phyloP scores from a whole-genome alignment of 1,140 invertebrate genomes.

The Homalodisca vitripennis region DNA sequence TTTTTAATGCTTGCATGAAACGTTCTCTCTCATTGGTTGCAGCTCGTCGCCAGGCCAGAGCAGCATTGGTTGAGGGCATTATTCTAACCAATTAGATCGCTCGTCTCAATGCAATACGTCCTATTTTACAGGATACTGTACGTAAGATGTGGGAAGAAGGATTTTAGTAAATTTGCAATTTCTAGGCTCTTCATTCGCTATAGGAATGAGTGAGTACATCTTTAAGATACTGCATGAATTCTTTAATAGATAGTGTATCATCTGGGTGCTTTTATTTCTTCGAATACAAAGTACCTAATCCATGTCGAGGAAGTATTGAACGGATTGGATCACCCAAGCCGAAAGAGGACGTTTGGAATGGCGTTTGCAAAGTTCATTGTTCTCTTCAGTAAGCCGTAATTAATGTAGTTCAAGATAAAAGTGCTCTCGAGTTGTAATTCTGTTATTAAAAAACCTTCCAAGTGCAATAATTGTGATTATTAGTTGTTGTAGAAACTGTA shows the following conservation, averaged over 20 bases:
- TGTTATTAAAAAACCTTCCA: too few species aligned
- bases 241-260: conserved; percentile 20
- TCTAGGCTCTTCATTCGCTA: conserved; percentile 40
- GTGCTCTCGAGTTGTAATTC: too few species aligned
- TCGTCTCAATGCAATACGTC: conserved; percentile 44
- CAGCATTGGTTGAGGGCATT: conserved; percentile 46
- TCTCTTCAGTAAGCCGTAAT: conserved; percentile 42
- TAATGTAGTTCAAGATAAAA: conserved; percentile 32
- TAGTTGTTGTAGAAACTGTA: too few species aligned
- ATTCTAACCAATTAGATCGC: conserved; percentile 52
- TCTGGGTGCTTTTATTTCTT: conserved; percentile 6
- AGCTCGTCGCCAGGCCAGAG: conserved; percentile 47
- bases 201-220: conserved; percentile 41
- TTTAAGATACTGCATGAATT: conserved; percentile 34
- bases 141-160: conserved; percentile 45
- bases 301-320: conserved; percentile 42
- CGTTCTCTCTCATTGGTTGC: conserved; percentile 63
- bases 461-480: too few species aligned
- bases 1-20: conserved; percentile 55
- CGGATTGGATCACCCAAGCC: conserved; percentile 46
- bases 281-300: background rate
- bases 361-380: conserved; percentile 49
- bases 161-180: conserved; percentile 46
- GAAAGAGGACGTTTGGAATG: conserved; percentile 48
- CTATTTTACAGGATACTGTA: conserved; percentile 45